Evolutionary conservation across 2,888 invertebrate genomes (phyloP).

Genomic region (Dioctria linearis): DNA sequence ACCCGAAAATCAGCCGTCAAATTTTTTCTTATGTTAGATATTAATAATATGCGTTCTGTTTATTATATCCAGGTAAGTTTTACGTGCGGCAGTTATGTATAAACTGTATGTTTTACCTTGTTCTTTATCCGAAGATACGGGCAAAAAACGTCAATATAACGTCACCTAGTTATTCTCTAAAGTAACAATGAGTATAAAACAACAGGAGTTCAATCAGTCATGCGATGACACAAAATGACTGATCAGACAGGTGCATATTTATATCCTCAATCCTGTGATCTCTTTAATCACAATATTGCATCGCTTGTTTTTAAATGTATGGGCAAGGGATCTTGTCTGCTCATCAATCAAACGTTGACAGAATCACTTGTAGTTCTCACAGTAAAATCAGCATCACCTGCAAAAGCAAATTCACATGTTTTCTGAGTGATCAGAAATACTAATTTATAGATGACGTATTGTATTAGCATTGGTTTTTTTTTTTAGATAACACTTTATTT

Average conservation of each 20-base stretch:
- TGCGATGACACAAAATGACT: background rate
- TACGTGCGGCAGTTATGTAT: too few relatives aligned
- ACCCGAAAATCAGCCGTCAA: too few relatives aligned
- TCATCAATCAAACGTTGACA: conserved; percentile 36
- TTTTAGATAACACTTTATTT: too few relatives aligned
- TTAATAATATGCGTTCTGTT: too few relatives aligned
- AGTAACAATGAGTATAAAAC: background rate
- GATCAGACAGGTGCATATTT: conserved; percentile 25
- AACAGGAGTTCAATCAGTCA: conserved; percentile 1
- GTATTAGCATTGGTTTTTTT: too few relatives aligned
- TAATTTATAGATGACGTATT: too few relatives aligned
- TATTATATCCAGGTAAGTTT: too few relatives aligned
- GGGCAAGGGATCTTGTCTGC: background rate
- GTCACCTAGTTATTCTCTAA: background rate
- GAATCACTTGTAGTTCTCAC: background rate
- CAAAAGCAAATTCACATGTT: background rate
- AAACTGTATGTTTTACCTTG: too few relatives aligned
- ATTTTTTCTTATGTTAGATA: too few relatives aligned
- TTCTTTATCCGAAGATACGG: too few relatives aligned
- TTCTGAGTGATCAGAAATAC: too few relatives aligned
- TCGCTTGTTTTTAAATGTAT: conserved; percentile 6
- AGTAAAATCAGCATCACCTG: conserved; percentile 16
- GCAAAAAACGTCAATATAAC: too few relatives aligned
- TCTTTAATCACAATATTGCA: conserved; percentile 25
- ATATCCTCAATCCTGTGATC: background rate